Conservation (phyloP, 2,888 invertebrate genomes). For the Zaprionus bogoriensis region DNA sequence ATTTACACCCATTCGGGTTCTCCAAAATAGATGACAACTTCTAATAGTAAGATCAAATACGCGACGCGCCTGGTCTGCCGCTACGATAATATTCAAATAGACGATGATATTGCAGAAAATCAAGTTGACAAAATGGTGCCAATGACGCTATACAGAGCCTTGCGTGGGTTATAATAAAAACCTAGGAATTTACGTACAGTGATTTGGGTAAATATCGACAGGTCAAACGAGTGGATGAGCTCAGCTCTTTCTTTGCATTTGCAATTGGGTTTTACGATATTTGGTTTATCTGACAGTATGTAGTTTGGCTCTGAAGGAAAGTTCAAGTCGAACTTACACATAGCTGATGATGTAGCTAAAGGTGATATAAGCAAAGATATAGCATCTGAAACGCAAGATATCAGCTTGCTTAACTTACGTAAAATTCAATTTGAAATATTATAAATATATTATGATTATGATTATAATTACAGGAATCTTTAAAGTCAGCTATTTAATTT, state of each 20-base stretch:
- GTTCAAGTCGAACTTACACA: neutral
- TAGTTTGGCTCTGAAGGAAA: conserved; percentile 11
- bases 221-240: conserved; percentile 36
- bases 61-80: neutral
- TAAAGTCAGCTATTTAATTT: neutral
- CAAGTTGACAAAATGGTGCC: conserved; percentile 18
- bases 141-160: conserved; percentile 10
- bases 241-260: conserved; percentile 43
- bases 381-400: neutral
- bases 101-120: conserved; percentile 12
- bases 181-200: conserved; percentile 16
- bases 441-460: neutral
- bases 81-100: conserved; percentile 21
- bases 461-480: neutral
- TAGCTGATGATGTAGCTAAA: too few species aligned
- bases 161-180: conserved; percentile 22
- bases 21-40: conserved; percentile 28
- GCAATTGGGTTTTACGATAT: conserved; percentile 31
- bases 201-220: conserved; percentile 33
- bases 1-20: conserved; percentile 23
- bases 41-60: conserved; percentile 56
- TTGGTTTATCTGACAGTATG: conserved; percentile 9
- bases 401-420: neutral
- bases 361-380: neutral
- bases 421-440: neutral